phyloP scores from a whole-genome alignment of 2,797 vertebrate genomes.

The Sitta carolinensis region DNA sequence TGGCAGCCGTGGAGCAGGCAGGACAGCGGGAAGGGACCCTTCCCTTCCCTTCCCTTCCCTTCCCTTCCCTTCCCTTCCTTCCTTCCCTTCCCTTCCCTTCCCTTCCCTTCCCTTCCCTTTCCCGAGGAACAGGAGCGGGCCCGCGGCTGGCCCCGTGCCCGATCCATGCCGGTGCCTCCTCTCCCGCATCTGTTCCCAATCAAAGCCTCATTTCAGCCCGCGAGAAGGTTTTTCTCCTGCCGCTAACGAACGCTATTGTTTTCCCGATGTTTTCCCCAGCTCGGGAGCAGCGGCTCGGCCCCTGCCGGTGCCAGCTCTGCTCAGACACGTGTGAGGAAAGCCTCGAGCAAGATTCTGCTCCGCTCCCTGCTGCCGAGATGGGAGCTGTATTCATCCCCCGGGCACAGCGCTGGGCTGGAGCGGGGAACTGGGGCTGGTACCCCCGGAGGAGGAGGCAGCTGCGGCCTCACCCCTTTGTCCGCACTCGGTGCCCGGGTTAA shows the following conservation, averaged over 20 bases:
- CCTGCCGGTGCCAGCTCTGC: neutral
- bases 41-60: neutral
- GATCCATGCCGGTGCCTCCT: neutral
- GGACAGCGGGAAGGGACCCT: neutral
- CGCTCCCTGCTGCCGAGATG: neutral
- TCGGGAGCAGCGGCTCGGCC: neutral
- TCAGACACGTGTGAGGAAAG: neutral
- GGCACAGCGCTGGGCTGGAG: neutral
- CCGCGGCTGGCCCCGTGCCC: neutral
- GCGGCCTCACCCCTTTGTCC: neutral
- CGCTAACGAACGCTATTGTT: conserved; percentile 59
- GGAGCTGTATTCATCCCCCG: neutral
- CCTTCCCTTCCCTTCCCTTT: neutral
- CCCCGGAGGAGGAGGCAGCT: rapidly evolving
- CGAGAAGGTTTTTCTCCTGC: conserved; percentile 13
- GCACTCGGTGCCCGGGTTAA: rapidly evolving
- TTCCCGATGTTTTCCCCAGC: neutral
- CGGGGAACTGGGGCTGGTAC: rapidly evolving
- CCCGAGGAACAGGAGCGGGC: neutral
- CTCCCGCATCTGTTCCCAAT: conserved; percentile 64
- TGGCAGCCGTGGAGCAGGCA: neutral
- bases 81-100: neutral
- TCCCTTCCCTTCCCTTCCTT: neutral
- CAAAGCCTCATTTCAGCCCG: conserved; percentile 45
- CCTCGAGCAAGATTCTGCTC: neutral